Conservation (phyloP, 2,888 invertebrate genomes). For the Choreutis nemorana region DNA sequence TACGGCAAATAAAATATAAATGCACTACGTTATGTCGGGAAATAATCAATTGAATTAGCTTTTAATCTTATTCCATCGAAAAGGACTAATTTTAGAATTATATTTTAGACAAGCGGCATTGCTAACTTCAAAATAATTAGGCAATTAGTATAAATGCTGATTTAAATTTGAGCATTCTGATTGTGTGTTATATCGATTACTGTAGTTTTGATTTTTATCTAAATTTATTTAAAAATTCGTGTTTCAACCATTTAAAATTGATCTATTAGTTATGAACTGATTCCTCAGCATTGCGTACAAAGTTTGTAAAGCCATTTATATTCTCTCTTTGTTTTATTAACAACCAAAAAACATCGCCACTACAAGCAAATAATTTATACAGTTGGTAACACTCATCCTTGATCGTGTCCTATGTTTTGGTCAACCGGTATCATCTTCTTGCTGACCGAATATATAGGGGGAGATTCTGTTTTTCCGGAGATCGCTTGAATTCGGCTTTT, state of each 20-base stretch:
- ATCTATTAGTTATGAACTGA: background rate
- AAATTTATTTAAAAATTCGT: no score
- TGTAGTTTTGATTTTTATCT: no score
- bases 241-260: no score
- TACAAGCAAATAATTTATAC: conserved; percentile 30
- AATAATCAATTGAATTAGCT: no score
- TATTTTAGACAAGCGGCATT: conserved; percentile 21
- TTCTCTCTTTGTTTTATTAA: conserved; percentile 3
- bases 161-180: conserved; percentile 19
- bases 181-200: conserved; percentile 22
- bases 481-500: conserved; percentile 51
- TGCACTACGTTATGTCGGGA: no score
- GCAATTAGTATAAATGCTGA: conserved; percentile 22
- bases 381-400: conserved; percentile 30
- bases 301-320: background rate
- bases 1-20: no score
- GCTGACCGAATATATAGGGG: conserved; percentile 52
- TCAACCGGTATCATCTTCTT: conserved; percentile 50
- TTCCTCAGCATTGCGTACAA: background rate
- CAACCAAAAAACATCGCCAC: conserved; percentile 22
- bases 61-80: no score
- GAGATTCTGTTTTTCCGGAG: conserved; percentile 41
- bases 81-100: no score
- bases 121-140: conserved; percentile 16
- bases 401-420: conserved; percentile 36